phyloP scores from a whole-genome alignment of 2,797 vertebrate species.

The Delichon dasypus region DNA sequence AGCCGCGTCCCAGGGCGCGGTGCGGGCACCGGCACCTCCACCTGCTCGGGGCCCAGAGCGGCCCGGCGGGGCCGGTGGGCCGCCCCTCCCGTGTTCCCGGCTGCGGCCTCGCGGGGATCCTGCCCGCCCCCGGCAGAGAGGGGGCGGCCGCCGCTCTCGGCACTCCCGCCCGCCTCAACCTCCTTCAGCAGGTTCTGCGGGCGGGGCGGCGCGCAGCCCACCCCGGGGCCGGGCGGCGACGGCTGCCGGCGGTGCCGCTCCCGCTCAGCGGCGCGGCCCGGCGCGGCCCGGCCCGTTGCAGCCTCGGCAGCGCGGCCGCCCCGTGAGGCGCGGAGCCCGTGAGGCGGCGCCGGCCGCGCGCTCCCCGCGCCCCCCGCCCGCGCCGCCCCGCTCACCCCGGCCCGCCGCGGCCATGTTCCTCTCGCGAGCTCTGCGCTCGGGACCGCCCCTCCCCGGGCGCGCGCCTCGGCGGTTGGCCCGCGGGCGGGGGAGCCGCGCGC shows the following conservation, averaged over 20 bases:
- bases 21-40: background rate
- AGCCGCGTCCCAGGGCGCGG: background rate
- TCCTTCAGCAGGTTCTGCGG: background rate
- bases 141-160: background rate
- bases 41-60: background rate
- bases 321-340: background rate
- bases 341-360: background rate
- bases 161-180: background rate
- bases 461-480: background rate
- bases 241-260: background rate
- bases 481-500: background rate
- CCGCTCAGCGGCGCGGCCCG: background rate
- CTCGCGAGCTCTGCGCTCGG: constrained; percentile 47
- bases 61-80: background rate
- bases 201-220: background rate
- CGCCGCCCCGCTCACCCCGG: background rate
- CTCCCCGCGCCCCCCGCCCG: background rate
- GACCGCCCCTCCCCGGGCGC: background rate
- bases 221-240: background rate
- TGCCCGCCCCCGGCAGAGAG: background rate
- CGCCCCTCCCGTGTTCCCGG: background rate
- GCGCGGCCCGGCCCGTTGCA: no score
- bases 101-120: background rate
- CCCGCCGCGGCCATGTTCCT: constrained; percentile 31
- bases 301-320: background rate